A percentile compares a stretch with the other conserved stretches of the same genome.
Conservation (phyloP, 2,113 vertebrate species). For the Halcyon senegalensis region DNA sequence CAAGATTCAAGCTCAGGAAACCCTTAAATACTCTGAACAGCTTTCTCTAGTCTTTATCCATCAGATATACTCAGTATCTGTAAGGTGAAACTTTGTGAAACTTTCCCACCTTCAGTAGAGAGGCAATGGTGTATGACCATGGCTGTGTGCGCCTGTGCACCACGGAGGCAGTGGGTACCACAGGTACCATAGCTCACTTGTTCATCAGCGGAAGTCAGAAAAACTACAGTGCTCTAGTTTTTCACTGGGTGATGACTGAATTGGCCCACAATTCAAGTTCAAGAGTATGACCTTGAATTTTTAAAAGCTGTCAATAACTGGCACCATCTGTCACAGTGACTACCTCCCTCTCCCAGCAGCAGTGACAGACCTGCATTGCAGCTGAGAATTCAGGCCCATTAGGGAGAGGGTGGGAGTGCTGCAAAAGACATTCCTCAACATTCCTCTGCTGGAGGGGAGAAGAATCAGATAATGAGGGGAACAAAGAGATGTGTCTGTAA, state of each 20-base stretch:
- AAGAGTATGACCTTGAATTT: not conserved
- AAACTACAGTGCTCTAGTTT: not conserved
- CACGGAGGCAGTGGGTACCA: accelerated
- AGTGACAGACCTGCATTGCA: not conserved
- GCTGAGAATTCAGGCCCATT: not conserved
- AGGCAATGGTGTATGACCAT: not conserved
- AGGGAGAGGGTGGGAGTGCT: not conserved
- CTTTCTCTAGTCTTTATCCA: not conserved
- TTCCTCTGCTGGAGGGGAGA: not conserved
- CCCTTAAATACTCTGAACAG: not conserved
- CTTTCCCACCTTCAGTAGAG: not conserved
- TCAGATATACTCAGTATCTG: not conserved
- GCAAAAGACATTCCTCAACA: not conserved
- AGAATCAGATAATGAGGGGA: not conserved
- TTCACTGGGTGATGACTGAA: not conserved
- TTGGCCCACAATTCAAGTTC: not conserved
- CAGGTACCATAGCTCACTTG: not conserved
- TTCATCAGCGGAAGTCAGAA: not conserved
- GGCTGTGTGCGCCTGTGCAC: too few relatives aligned
- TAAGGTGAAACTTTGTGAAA: not conserved
- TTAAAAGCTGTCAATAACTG: not conserved
- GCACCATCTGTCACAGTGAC: not conserved
- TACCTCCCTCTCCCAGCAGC: not conserved
- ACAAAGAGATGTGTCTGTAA: not conserved
- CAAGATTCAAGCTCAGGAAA: not conserved